phyloP scores from a whole-genome alignment of 2,888 invertebrate genomes.

The Netelia fuscicornis region DNA sequence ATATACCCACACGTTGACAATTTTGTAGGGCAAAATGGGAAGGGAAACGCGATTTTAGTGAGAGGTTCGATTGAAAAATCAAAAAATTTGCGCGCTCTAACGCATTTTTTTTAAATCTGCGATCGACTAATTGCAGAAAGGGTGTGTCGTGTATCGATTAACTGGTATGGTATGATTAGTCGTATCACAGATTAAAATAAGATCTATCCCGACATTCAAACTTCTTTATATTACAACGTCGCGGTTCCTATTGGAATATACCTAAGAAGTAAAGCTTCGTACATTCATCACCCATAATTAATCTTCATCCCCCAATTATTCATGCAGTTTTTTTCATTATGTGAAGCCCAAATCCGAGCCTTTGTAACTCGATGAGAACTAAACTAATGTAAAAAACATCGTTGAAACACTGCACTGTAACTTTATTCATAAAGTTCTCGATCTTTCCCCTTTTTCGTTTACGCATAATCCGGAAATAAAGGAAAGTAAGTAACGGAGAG shows the following conservation, averaged over 20 bases:
- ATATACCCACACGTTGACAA: constrained; percentile 17
- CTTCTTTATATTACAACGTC: background rate
- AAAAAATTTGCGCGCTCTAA: background rate
- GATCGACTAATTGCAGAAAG: background rate
- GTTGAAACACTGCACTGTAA: no score
- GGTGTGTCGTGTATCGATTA: background rate
- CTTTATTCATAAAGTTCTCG: no score
- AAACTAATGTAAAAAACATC: no score
- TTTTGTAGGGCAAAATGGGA: background rate
- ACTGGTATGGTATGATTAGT: constrained; percentile 5
- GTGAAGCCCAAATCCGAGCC: no score
- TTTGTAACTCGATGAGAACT: no score
- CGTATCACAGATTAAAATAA: constrained; percentile 19
- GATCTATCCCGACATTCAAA: constrained; percentile 6
- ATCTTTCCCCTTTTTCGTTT: background rate
- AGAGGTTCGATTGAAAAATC: background rate
- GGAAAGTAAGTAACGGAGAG: constrained; percentile 18
- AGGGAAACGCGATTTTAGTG: background rate
- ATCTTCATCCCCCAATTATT: no score
- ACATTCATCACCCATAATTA: background rate
- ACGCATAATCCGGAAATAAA: constrained; percentile 16
- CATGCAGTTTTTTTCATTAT: no score
- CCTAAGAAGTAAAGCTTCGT: background rate
- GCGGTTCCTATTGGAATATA: background rate
- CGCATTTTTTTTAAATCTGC: background rate